Conservation (phyloP, 2,888 invertebrate species). For the Ditula angustiorana region DNA sequence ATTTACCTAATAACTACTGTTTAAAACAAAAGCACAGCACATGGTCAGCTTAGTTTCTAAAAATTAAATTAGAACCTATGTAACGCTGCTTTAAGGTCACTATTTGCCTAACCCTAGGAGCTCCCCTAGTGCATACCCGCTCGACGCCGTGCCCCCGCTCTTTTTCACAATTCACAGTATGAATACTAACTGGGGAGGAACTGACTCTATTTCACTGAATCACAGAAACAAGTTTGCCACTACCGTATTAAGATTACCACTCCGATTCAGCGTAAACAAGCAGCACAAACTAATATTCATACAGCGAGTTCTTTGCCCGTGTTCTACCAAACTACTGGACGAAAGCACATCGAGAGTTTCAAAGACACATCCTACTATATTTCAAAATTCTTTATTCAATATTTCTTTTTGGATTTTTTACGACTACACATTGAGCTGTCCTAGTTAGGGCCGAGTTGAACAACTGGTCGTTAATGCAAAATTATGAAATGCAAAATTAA, state of each 20-base stretch:
- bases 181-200: background rate
- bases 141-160: constrained; percentile 55
- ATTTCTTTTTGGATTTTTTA: constrained; percentile 56
- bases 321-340: constrained; percentile 77
- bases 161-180: constrained; percentile 36
- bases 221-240: background rate
- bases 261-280: background rate
- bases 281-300: background rate
- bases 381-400: constrained; percentile 71
- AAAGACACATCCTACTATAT: constrained; percentile 81
- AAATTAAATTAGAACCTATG: constrained; percentile 79
- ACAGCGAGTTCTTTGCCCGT: constrained; percentile 48
- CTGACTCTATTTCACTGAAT: background rate
- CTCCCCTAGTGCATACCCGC: constrained; percentile 70
- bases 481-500: constrained; percentile 71
- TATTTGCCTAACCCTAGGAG: constrained; percentile 78
- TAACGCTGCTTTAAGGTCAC: constrained; percentile 69
- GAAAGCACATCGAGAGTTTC: constrained; percentile 83
- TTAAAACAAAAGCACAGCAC: constrained; percentile 86
- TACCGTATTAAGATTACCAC: no score
- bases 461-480: constrained; percentile 53
- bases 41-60: constrained; percentile 82
- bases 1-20: constrained; percentile 79
- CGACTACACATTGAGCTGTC: constrained; percentile 81
- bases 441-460: constrained; percentile 72